Conservation (phyloP, 2,113 vertebrate species). For the Marmota flaviventris region DNA sequence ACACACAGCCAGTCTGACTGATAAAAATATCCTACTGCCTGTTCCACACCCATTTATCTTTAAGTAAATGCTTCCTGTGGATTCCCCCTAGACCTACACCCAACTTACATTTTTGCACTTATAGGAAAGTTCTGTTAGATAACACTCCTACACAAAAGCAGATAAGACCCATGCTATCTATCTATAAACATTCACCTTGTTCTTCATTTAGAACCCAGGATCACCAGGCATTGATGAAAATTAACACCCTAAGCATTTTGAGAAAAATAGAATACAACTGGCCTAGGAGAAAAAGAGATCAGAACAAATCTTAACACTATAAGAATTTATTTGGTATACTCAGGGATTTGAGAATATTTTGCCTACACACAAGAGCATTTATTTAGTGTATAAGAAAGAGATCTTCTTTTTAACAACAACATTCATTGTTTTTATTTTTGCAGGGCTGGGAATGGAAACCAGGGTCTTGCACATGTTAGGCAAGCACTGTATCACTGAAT, state of each 20-base stretch:
- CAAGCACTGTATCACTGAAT: too few species aligned
- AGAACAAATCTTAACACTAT: not conserved
- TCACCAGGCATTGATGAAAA: not conserved
- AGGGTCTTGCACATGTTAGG: too few species aligned
- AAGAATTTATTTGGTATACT: not conserved
- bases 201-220: not conserved
- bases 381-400: not conserved
- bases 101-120: not conserved
- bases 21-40: not conserved
- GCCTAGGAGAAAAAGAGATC: not conserved
- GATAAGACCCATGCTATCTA: not conserved
- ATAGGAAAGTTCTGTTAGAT: not conserved
- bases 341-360: constrained; percentile 33
- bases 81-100: not conserved
- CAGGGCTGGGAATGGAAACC: too few species aligned
- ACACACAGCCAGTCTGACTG: not conserved
- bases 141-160: constrained; percentile 11
- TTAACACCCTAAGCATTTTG: not conserved
- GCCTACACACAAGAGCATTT: not conserved
- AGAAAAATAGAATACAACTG: not conserved
- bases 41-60: not conserved
- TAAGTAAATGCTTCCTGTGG: constrained; percentile 19
- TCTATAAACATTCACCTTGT: not conserved
- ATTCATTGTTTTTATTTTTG: too few species aligned
- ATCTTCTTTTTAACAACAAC: not conserved